phyloP scores from a whole-genome alignment of 2,113 vertebrate species.

The Euleptes europaea region DNA sequence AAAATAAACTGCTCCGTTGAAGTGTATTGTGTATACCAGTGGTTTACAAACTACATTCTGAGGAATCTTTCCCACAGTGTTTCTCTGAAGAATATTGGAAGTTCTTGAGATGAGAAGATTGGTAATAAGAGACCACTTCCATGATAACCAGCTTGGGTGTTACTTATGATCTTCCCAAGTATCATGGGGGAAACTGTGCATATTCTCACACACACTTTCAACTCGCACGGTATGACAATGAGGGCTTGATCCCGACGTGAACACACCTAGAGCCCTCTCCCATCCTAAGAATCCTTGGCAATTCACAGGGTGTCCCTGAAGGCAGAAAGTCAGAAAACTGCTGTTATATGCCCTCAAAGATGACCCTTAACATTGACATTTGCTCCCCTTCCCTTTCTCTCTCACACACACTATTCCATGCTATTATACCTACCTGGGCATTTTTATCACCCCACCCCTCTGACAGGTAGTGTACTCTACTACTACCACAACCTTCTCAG shows the following conservation, averaged over 20 bases:
- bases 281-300: neutral
- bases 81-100: neutral
- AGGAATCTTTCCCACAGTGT: neutral
- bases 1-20: neutral
- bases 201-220: neutral
- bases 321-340: neutral
- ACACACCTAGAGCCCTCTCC: neutral
- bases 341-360: neutral
- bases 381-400: too few species aligned
- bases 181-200: too few species aligned
- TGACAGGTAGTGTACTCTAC: neutral
- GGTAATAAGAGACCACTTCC: neutral
- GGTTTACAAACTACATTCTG: neutral
- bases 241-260: neutral
- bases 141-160: neutral
- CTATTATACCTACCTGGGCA: neutral
- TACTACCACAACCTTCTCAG: neutral
- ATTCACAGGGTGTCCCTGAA: neutral
- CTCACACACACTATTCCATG: neutral
- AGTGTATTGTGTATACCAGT: neutral
- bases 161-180: neutral
- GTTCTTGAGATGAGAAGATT: neutral
- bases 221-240: neutral
- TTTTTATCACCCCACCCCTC: neutral
- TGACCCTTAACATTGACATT: neutral